phyloP scores from a whole-genome alignment of 1,140 invertebrate genomes.

The Zaprionus taronus region DNA sequence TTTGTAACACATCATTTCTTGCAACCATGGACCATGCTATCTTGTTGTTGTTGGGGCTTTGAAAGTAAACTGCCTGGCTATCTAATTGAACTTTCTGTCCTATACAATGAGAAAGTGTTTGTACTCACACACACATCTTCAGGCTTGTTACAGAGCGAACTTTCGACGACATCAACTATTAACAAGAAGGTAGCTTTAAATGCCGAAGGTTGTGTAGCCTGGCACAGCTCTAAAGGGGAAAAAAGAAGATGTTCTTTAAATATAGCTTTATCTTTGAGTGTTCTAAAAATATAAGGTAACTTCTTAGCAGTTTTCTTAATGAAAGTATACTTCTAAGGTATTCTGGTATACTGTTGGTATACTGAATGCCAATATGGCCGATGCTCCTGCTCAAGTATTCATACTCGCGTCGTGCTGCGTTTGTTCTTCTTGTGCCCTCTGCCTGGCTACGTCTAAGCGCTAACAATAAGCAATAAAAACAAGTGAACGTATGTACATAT shows the following conservation, averaged over 20 bases:
- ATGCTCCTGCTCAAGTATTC: neutral
- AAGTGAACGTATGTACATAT: constrained; percentile 59
- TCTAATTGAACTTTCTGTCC: constrained; percentile 3
- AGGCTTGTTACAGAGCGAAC: too few relatives aligned
- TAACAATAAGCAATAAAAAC: constrained; percentile 77
- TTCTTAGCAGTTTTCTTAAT: neutral
- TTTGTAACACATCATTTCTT: constrained; percentile 51
- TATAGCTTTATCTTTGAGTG: too few relatives aligned
- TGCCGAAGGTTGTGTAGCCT: too few relatives aligned
- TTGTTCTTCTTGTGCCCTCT: neutral
- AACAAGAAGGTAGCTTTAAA: too few relatives aligned
- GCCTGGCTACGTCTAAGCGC: constrained; percentile 39
- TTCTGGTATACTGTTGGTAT: neutral
- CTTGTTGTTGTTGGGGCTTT: neutral
- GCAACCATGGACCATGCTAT: neutral
- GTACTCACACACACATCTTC: too few relatives aligned
- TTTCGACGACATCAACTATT: too few relatives aligned
- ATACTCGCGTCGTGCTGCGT: neutral
- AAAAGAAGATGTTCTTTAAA: too few relatives aligned
- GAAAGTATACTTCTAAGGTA: neutral
- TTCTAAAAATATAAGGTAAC: too few relatives aligned
- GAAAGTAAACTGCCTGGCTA: neutral
- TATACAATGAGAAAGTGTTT: neutral
- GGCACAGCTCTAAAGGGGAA: too few relatives aligned
- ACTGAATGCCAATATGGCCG: neutral